A percentile compares a stretch with the other conserved stretches of the same genome.
Conservation (phyloP, 2,888 invertebrate genomes). For the Pristionchus japonicus region DNA sequence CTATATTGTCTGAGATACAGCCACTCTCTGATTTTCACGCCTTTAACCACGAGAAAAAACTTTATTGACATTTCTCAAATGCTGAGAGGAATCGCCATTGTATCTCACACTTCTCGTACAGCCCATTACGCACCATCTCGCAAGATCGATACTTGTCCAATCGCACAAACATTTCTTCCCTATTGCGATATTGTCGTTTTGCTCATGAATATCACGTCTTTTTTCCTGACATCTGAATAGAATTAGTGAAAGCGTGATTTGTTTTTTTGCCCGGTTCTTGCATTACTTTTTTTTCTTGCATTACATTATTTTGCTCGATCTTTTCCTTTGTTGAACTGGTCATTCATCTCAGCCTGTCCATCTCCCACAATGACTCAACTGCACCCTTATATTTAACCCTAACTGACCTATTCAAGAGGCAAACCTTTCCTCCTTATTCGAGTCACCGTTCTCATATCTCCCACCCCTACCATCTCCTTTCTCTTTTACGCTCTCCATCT, state of each 20-base stretch:
- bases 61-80: constrained; percentile 9
- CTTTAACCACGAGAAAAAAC: neutral
- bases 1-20: no score
- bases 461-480: neutral
- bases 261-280: no score
- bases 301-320: no score
- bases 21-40: no score
- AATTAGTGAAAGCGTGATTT: no score
- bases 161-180: neutral
- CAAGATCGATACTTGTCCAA: neutral
- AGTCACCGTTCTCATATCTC: neutral
- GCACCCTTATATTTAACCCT: neutral
- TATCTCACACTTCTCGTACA: neutral
- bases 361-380: neutral
- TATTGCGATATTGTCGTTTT: neutral
- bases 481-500: constrained; percentile 25
- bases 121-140: neutral
- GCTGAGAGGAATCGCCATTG: neutral
- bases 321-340: no score
- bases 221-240: neutral
- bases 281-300: no score
- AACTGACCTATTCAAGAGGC: neutral
- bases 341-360: neutral
- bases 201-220: neutral
- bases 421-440: neutral